Conservation (phyloP, 2,113 vertebrate species). For the Eidolon helvum region DNA sequence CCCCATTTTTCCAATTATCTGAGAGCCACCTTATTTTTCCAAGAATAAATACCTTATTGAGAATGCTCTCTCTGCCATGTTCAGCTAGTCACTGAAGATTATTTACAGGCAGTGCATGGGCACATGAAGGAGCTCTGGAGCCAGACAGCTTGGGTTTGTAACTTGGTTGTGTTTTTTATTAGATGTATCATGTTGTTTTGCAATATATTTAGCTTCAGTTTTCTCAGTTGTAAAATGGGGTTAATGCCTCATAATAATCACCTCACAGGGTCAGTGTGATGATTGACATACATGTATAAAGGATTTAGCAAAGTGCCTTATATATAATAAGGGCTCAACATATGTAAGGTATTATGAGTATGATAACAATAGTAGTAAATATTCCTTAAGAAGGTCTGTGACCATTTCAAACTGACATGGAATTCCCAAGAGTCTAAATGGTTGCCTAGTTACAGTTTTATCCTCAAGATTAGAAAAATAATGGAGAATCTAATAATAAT, state of each 20-base stretch:
- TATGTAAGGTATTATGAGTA: background rate
- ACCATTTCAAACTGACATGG: background rate
- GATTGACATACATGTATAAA: background rate
- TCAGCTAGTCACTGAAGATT: background rate
- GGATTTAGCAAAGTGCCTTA: background rate
- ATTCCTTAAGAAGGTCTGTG: background rate
- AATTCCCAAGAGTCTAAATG: background rate
- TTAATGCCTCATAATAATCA: background rate
- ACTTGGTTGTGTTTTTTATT: background rate
- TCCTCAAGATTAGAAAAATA: constrained; percentile 2
- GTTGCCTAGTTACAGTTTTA: constrained; percentile 11
- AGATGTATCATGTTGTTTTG: background rate
- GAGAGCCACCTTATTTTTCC: background rate
- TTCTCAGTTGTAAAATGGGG: background rate
- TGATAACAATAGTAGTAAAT: background rate
- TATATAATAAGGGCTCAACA: background rate
- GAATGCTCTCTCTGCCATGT: background rate
- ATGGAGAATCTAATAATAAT: constrained; percentile 34
- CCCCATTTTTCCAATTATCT: background rate
- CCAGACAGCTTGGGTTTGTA: background rate
- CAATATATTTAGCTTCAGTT: background rate
- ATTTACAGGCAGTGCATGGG: background rate
- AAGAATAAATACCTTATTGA: background rate
- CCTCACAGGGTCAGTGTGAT: background rate
- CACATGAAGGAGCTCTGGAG: background rate